phyloP scores from a whole-genome alignment of 2,113 vertebrate species.

The Actinemys pallida region DNA sequence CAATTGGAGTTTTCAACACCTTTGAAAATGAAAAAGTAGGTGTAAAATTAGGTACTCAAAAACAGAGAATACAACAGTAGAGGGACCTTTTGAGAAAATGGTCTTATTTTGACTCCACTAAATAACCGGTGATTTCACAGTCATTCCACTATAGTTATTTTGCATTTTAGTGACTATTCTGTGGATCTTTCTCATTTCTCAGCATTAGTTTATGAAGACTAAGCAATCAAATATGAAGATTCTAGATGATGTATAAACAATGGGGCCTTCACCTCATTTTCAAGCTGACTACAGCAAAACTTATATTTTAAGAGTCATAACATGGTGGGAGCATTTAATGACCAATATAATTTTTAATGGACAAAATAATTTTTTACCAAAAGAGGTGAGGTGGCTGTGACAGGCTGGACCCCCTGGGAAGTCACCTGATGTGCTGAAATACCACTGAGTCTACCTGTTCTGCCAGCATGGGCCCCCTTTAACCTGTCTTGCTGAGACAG shows the following conservation, averaged over 20 bases:
- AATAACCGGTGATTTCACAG: conserved; percentile 25
- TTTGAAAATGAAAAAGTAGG: accelerated
- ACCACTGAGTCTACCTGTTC: no score
- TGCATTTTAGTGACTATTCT: background rate
- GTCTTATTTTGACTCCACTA: background rate
- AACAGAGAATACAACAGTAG: background rate
- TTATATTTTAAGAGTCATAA: background rate
- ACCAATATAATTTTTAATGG: accelerated
- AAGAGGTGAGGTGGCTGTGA: background rate
- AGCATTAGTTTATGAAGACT: background rate
- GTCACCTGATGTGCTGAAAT: no score
- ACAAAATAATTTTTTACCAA: background rate
- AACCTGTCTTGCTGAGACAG: no score
- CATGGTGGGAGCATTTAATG: background rate
- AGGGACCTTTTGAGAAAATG: background rate
- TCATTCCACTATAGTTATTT: background rate
- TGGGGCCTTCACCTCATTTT: background rate
- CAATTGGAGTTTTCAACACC: accelerated
- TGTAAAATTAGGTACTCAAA: background rate
- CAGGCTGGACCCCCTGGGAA: no score
- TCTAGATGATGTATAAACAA: background rate
- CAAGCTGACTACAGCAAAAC: background rate
- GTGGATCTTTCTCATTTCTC: background rate
- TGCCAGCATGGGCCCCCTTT: no score
- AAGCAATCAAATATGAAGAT: background rate